Conservation (phyloP, 1,140 invertebrate species). For the Sarcophaga peregrina region DNA sequence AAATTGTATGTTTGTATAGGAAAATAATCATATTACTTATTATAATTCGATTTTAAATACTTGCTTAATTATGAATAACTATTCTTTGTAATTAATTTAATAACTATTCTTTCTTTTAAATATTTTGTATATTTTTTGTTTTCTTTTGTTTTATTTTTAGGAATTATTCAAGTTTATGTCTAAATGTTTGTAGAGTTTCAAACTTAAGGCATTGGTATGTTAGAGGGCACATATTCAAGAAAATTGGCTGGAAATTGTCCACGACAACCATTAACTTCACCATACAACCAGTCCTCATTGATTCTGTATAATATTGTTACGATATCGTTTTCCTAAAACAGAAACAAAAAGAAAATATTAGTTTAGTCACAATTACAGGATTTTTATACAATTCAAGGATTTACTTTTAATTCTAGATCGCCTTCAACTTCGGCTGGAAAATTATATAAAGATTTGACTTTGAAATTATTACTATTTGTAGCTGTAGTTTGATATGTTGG, state of each 20-base stretch:
- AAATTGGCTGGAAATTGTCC: slow-evolving; percentile 88
- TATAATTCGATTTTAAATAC: background rate
- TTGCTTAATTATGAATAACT: no score
- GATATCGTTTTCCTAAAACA: slow-evolving; percentile 68
- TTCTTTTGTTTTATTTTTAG: background rate
- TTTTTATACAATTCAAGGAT: slow-evolving; percentile 26
- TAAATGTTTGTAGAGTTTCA: background rate
- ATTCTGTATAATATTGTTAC: slow-evolving; percentile 78
- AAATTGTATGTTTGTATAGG: background rate
- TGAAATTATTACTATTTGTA: slow-evolving; percentile 36
- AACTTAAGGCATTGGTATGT: slow-evolving; percentile 59
- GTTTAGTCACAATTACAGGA: background rate
- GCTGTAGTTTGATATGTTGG: slow-evolving; percentile 51
- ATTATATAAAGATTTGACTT: slow-evolving; percentile 71
- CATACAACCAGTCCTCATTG: slow-evolving; percentile 85
- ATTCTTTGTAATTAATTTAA: no score
- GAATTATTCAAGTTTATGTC: slow-evolving; percentile 17
- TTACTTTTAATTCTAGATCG: slow-evolving; percentile 72
- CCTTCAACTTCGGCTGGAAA: slow-evolving; percentile 73
- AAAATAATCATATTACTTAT: background rate
- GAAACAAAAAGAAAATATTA: slow-evolving; percentile 7
- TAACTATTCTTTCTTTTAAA: no score
- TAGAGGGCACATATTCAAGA: slow-evolving; percentile 73
- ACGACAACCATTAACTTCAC: slow-evolving; percentile 73
- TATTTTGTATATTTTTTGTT: no score